Evolutionary conservation across 1,140 invertebrate species (phyloP), one percentile per base, ranked within the genome.

Genomic region (Pomacea maculata): DNA sequence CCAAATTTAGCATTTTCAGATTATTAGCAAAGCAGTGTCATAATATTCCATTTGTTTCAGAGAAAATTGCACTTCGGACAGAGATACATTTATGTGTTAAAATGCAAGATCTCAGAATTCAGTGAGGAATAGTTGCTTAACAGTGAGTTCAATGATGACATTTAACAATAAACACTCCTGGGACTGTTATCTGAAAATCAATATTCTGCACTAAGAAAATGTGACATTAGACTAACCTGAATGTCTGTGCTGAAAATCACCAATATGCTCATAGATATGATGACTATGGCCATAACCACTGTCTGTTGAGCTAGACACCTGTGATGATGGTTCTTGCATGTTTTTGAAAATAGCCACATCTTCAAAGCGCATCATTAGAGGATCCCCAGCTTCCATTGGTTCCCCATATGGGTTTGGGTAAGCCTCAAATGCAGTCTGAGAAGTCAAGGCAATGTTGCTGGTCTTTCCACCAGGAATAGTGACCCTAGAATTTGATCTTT

Each of bases 221-320:
- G 34, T 45, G 1, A 45, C 34, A 45, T 45, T 45, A 45, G n/a
- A 73, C 80, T 83, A 52, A 89, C 88, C 87, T 85, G 85, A 86
- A 75, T 85, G 85, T 80, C 85, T 84, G 19, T 74, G 9, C 75
- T 82, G 68, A 78, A 80, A 72, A 82, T 88, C 73, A 55, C 76
- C 82, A 77, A 85, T 83, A 75, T 84, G 84, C 52, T 90, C 89
- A 80, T 86, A 85, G 29, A 87, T 78, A 73, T 86, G 86, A 73
- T 88, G 86, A 14, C 88, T 84, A 74, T 87, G 87, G 10, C 84
- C 85, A 79, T 90, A 90, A 19, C 90, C 89, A 84, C 89, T 90
- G 75, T 91, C 90, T 70, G 89, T 88, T 14, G 89, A 90, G 81
- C 90, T 90, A 14, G 90, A 90, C 25, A 90, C 87, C 67, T 90